A percentile compares a stretch with the other conserved stretches of the same genome.
Evolutionary conservation across 2,888 invertebrate genomes (phyloP).

Genomic region (Thumatha senex): DNA sequence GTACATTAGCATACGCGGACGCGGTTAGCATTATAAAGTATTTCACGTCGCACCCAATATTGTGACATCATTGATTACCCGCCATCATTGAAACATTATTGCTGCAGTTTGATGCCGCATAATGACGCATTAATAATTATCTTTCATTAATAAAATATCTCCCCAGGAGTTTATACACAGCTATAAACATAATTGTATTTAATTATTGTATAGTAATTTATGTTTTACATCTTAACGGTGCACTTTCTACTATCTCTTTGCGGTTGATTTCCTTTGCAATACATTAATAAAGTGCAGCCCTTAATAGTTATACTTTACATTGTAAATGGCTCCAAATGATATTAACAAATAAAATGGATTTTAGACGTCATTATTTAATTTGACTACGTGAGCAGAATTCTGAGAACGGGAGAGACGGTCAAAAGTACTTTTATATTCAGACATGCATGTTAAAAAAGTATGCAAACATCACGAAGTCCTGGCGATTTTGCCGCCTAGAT

Average conservation of each 20-base stretch:
- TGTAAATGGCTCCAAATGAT: too few species aligned
- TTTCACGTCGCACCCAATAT: conserved; percentile 51
- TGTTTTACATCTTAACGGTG: background rate
- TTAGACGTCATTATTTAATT: too few species aligned
- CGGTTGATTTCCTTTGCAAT: background rate
- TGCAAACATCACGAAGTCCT: too few species aligned
- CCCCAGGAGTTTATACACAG: conserved; percentile 4
- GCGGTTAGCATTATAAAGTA: conserved; percentile 64
- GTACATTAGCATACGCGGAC: conserved; percentile 64
- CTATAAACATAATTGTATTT: background rate
- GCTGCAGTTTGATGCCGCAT: conserved; percentile 11
- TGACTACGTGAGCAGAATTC: too few species aligned
- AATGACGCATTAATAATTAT: conserved; percentile 28
- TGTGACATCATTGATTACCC: conserved; percentile 53
- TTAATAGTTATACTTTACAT: too few species aligned
- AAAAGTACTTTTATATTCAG: too few species aligned
- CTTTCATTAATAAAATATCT: conserved; percentile 26
- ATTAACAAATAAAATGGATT: too few species aligned
- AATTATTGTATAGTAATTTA: conserved; percentile 1
- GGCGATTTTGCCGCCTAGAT: too few species aligned
- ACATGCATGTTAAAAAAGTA: too few species aligned
- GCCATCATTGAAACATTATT: conserved; percentile 4
- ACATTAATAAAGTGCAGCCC: too few species aligned
- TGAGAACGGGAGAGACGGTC: too few species aligned
- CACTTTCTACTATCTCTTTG: background rate